These are phyloP conservation scores for Kryptopterus vitreolus DNA, from an alignment of 2,797 vertebrate species.

Conservation along the genomic window DNA sequence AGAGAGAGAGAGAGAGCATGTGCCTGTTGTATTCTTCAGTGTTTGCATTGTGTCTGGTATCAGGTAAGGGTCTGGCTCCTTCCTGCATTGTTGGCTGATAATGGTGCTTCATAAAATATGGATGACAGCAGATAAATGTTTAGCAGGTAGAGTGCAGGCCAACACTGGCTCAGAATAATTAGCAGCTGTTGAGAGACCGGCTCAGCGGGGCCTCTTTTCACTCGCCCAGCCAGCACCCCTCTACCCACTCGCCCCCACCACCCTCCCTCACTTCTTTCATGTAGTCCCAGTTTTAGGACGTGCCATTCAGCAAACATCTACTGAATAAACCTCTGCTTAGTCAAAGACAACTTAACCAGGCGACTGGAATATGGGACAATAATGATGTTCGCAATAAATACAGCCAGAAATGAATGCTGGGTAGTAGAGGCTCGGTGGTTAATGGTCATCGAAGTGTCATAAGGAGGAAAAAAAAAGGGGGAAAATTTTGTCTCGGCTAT, in stretches of 20 bases:
- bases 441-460: not conserved
- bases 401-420: not conserved
- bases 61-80: slow-evolving; percentile 73
- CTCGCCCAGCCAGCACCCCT: slow-evolving; percentile 45
- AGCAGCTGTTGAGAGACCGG: slow-evolving; percentile 77
- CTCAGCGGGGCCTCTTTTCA: slow-evolving; percentile 67
- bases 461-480: too few species aligned
- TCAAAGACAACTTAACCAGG: not conserved
- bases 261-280: slow-evolving; percentile 57
- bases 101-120: slow-evolving; percentile 82
- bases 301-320: slow-evolving; percentile 65
- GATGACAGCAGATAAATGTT: slow-evolving; percentile 77
- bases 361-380: slow-evolving; percentile 1
- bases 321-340: slow-evolving; percentile 62
- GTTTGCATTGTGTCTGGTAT: slow-evolving; percentile 63
- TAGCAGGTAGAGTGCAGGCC: slow-evolving; percentile 75
- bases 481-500: too few species aligned
- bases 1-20: slow-evolving; percentile 23
- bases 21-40: slow-evolving; percentile 38
- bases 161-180: slow-evolving; percentile 78
- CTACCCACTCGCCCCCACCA: too few species aligned
- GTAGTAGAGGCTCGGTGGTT: not conserved
- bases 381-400: not conserved
- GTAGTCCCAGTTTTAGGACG: slow-evolving; percentile 60
- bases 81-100: slow-evolving; percentile 76